Percentiles rank a stretch among this genome's conserved stretches.
Evolutionary conservation across 2,113 vertebrate genomes (phyloP).

Genomic region (Seriola dumerili): DNA sequence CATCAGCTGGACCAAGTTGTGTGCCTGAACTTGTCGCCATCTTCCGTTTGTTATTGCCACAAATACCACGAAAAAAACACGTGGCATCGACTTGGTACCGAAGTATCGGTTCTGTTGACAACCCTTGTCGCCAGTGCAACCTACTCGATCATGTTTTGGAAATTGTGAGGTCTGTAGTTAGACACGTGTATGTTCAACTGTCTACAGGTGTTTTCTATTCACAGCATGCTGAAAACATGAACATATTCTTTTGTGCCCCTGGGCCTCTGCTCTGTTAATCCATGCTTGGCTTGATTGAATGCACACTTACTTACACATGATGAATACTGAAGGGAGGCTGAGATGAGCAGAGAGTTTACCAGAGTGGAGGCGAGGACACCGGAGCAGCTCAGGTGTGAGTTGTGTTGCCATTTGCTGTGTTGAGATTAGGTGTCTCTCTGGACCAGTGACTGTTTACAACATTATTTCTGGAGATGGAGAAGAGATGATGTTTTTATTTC

Average conservation of each 20-base stretch:
- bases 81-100: no score
- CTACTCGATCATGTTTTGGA: neutral
- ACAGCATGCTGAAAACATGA: conserved; percentile 12
- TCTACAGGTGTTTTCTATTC: conserved; percentile 13
- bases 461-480: conserved; percentile 62
- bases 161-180: neutral
- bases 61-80: no score
- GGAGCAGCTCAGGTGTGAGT: conserved; percentile 65
- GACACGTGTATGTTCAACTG: neutral
- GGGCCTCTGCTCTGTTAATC: conserved; percentile 38
- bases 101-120: neutral
- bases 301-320: conserved; percentile 51
- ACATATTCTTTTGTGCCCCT: neutral
- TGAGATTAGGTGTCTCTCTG: conserved; percentile 57
- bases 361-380: conserved; percentile 50
- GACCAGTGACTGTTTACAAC: conserved; percentile 52
- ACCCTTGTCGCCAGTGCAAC: neutral
- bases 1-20: no score
- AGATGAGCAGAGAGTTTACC: conserved; percentile 25
- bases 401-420: conserved; percentile 36
- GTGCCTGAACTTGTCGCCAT: no score
- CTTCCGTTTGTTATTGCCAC: no score
- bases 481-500: conserved; percentile 61
- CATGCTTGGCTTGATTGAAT: conserved; percentile 51
- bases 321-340: conserved; percentile 42